Percentiles rank a stretch among this genome's conserved stretches.
These are phyloP conservation scores for Argyrosomus japonicus DNA, from an alignment of 2,113 vertebrate genomes.

Conservation along the genomic window DNA sequence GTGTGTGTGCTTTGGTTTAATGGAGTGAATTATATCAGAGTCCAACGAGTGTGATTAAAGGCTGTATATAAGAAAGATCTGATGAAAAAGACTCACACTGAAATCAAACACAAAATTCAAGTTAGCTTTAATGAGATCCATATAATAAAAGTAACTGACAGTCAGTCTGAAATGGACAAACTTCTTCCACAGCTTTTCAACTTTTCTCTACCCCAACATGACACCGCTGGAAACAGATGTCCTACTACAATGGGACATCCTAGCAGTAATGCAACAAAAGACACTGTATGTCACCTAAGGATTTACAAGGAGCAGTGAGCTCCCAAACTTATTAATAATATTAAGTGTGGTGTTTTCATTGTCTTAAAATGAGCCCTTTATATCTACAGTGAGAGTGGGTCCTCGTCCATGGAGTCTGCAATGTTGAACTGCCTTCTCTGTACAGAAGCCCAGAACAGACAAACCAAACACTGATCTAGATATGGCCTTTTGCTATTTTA, in stretches of 20 bases:
- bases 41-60: neutral
- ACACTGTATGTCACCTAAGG: neutral
- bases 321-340: neutral
- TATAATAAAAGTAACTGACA: neutral
- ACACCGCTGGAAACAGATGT: slow-evolving; percentile 7
- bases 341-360: too few relatives aligned
- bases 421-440: too few relatives aligned
- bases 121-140: slow-evolving; percentile 1
- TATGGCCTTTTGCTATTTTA: too few relatives aligned
- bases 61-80: neutral
- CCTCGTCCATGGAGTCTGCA: too few relatives aligned
- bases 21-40: neutral
- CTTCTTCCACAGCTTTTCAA: neutral
- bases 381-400: too few relatives aligned
- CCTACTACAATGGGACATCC: neutral
- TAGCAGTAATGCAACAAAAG: neutral
- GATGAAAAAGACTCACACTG: neutral
- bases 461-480: too few relatives aligned
- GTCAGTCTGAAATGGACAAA: neutral
- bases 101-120: neutral
- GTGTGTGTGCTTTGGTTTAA: neutral
- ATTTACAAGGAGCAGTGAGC: neutral
- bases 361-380: too few relatives aligned
- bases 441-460: too few relatives aligned
- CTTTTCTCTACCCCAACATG: neutral